A percentile compares a stretch with the other conserved stretches of the same genome.
These are phyloP conservation scores for Oxycera nigricornis DNA, from an alignment of 2,888 invertebrate species.

Conservation along the genomic window DNA sequence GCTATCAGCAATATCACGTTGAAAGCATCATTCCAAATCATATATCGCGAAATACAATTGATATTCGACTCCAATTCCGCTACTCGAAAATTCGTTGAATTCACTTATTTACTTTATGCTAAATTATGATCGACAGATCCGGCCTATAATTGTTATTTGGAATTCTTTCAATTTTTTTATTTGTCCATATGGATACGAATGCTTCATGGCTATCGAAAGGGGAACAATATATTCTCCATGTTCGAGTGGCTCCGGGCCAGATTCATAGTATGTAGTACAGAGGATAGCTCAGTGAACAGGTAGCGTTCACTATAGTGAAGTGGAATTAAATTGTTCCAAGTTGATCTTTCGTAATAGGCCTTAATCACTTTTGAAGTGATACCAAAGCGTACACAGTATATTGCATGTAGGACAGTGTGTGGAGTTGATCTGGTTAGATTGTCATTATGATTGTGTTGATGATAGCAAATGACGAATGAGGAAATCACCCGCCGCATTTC, in stretches of 20 bases:
- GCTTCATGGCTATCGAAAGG: background rate
- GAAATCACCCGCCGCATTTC: conserved; percentile 34
- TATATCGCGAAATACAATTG: background rate
- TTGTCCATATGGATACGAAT: conserved; percentile 5
- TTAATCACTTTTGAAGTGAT: conserved; percentile 26
- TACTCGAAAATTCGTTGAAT: conserved; percentile 14
- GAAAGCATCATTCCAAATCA: background rate
- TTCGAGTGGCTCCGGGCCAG: background rate
- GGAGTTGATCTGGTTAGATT: conserved; percentile 1
- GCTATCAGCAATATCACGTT: too few relatives aligned
- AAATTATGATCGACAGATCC: conserved; percentile 46
- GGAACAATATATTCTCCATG: background rate
- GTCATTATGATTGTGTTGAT: background rate
- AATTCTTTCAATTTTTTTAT: conserved; percentile 15
- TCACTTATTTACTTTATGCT: conserved; percentile 32
- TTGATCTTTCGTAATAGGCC: conserved; percentile 7
- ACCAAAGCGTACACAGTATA: background rate
- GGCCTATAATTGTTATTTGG: conserved; percentile 43
- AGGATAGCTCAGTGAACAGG: too few relatives aligned
- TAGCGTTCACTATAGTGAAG: background rate
- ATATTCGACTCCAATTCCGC: conserved; percentile 20
- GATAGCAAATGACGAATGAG: conserved; percentile 1
- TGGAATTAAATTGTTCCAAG: conserved; percentile 8
- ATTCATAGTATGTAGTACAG: background rate
- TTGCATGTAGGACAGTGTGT: background rate